Base-by-base conservation (phyloP, 2,797 vertebrate species). In the Psittacula derbiana region DNA sequence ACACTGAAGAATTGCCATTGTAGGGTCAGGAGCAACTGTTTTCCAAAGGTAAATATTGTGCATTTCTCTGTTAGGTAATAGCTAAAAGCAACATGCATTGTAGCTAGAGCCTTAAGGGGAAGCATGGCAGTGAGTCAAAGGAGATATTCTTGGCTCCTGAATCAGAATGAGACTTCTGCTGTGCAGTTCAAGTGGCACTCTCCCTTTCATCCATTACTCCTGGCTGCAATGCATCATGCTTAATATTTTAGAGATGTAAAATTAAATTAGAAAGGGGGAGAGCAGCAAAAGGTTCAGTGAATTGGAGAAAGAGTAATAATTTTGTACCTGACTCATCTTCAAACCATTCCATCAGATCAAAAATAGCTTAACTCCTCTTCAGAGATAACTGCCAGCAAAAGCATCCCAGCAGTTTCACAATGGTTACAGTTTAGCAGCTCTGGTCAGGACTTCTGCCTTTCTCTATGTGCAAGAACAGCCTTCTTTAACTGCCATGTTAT, bases 251-350 rank as follows among this genome's bases (percentile, higher is more conserved):
- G 70, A 89, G 73, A 53, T 71, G 31, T 67, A 58, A 95, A 91
- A 86, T 78, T 50, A 73, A 88, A 80, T 83, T 80, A 76, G 62
- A 62, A 91, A 84, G 24, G 16, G 72, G 23, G 40, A 88, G 50
- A 86, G 69, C 64, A 61, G 90, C 49, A 80, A 70, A 88, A 65
- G 13, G 23, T 90, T 91, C 1, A 1, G 38, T 52, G 67, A 78
- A 49, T 75, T 78, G 85, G 62, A 82, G 36, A 46, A 83, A 92
- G 30, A 46, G 80, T 49, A 91, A 53, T 66, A 58, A 74, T 52
- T 95, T 84, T 74, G 18, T 79, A 40, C 76, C 73, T 90, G 92
- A 92, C 62, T 96, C 24, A 31, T 89, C 49, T 87, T 90, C 69
- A 74, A 38, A 65, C 78, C 58, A 16, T 70, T 94, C n/a, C 14